Evolutionary conservation across 2,888 invertebrate genomes (phyloP).

Genomic region (Apamea sordens): DNA sequence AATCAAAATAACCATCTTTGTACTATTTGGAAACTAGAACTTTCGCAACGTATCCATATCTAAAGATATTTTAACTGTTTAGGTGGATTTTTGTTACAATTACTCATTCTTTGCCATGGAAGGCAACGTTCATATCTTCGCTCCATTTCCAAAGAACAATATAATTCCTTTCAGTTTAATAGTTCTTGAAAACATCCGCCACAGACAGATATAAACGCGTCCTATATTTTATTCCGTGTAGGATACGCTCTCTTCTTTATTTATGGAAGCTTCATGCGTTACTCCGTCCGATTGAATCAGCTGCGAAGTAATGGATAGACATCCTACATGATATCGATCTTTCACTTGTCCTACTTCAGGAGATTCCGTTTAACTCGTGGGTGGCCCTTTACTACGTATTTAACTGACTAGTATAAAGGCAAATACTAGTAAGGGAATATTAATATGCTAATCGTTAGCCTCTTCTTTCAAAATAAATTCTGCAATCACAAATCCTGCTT

Average conservation of each 20-base stretch:
- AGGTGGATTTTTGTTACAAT: neutral
- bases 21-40: neutral
- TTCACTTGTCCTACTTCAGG: slow-evolving; percentile 37
- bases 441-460: neutral
- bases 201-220: slow-evolving; percentile 48
- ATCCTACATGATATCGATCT: slow-evolving; percentile 56
- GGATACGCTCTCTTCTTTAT: slow-evolving; percentile 55
- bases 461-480: neutral
- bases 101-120: neutral
- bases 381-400: neutral
- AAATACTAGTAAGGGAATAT: neutral
- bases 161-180: slow-evolving; percentile 52
- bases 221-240: slow-evolving; percentile 57
- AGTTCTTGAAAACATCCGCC: slow-evolving; percentile 56
- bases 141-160: slow-evolving; percentile 56
- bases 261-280: slow-evolving; percentile 50
- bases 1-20: slow-evolving; percentile 9
- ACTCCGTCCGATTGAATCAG: slow-evolving; percentile 39
- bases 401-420: neutral
- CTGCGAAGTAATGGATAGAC: slow-evolving; percentile 34
- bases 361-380: slow-evolving; percentile 11
- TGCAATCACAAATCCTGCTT: neutral
- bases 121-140: slow-evolving; percentile 12
- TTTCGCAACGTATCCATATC: slow-evolving; percentile 10
- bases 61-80: neutral